Conservation (phyloP, 2,888 invertebrate genomes). For the Xestia sexstrigata region DNA sequence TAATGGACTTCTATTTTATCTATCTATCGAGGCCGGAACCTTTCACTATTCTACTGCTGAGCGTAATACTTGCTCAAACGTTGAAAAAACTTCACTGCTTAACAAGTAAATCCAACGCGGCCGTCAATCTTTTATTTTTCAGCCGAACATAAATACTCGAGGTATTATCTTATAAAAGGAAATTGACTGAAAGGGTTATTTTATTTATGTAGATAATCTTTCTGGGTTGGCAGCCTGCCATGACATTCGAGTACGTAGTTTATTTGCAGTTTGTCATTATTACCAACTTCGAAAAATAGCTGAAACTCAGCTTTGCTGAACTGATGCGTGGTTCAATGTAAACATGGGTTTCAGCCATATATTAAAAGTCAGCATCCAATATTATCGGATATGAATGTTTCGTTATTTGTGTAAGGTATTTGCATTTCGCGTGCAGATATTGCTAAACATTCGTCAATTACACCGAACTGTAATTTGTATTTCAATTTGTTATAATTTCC, state of each 20-base stretch:
- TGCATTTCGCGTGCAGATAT: conserved; percentile 3
- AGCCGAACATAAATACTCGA: neutral
- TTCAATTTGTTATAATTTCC: conserved; percentile 32
- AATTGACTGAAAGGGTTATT: conserved; percentile 1
- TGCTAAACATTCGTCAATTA: conserved; percentile 15
- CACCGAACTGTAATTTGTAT: conserved; percentile 16
- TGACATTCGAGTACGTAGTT: conserved; percentile 1
- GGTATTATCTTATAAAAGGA: neutral
- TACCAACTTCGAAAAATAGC: conserved; percentile 3
- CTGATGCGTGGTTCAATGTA: neutral
- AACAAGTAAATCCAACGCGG: neutral
- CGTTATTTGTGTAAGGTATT: conserved; percentile 11
- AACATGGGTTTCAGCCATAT: neutral
- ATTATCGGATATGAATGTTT: conserved; percentile 7
- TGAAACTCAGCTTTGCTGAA: conserved; percentile 5
- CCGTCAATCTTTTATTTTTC: neutral
- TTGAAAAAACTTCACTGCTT: neutral
- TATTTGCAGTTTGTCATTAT: conserved; percentile 32
- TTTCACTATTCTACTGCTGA: neutral
- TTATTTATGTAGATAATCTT: conserved; percentile 7
- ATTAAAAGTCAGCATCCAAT: conserved; percentile 5
- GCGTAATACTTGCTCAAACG: neutral
- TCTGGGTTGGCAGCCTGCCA: conserved; percentile 15
- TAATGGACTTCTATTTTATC: conserved; percentile 10
- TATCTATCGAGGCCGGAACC: neutral